Base-by-base conservation (phyloP, 2,113 vertebrate genomes). In the Heteronetta atricapilla region DNA sequence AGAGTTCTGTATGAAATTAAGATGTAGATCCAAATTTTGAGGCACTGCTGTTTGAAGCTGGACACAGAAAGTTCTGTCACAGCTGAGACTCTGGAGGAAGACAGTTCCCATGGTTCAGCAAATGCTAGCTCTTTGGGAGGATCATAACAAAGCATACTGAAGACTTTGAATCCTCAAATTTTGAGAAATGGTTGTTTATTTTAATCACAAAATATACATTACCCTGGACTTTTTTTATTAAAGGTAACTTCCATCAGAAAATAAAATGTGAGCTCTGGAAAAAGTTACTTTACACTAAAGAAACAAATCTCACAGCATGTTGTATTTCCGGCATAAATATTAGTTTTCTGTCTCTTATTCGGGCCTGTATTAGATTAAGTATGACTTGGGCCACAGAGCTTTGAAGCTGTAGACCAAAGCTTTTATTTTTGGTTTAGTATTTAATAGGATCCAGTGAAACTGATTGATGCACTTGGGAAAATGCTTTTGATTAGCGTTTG, bases 401-500 rank as follows among this genome's bases (percentile, higher is more conserved):
- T 97, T 96, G 93, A 97, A 96, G 93, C 66, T 89, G 6, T 64
- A 93, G 77, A 90, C 80, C 69, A 96, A 90, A 83, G 76, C 77
- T 90, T 97, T 90, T 92, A 64, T 94, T 96, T 96, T 89, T 86
- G 38, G 46, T 90, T 46, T 75, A 46, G 72, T 60, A 21, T 95
- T 97, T 96, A 93, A 87, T 84, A 78, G 48, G 42, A 92, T 81
- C 53, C 68, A 79, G 83, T 95, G 89, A 84, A 92, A 92, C 17
- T 63, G 64, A 78, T 83, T 31, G 16, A 86, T 78, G 86, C 6
- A 1, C 29, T 90, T 3, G 4, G 17, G 73, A 90, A 94, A 96
- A 93, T 86, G 83, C 86, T 90, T 92, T 90, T 93, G 73, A 92
- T 94, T 81, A 92, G 68, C 36, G 25, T 77, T 89, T 84, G 60